Base-by-base conservation (phyloP, 2,113 vertebrate genomes). In the Lagopus muta region DNA sequence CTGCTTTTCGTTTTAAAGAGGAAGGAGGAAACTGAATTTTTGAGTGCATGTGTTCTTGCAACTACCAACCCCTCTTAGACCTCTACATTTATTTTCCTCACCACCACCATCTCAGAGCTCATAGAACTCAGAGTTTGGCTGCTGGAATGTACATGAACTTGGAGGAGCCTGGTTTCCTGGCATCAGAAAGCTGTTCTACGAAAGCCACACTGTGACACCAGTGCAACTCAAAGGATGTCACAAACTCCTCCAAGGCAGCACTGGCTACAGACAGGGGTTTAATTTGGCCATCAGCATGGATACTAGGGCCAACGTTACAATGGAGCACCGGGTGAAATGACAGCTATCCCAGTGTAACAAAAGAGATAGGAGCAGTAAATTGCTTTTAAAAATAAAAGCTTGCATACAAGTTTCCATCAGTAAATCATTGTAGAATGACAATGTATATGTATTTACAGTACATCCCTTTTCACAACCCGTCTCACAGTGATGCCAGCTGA, bases 131-230 rank as follows among this genome's bases (percentile, higher is more conserved):
- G 1, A 4, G 25, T 61, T 73, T 14, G 7, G 16, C 10, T 42
- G 13, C 3, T 8, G 88, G 1, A 0, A 52, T 2, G 14, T 11
- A 69, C 48, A 61, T 24, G 32, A 55, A 71, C 24, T 20, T 3
- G 2, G 15, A 58, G 5, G 20, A 73, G 25, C 15, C 2, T 0
- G 66, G 11, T 4, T 12, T 9, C 11, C 6, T 6, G 4, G 8
- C 3, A 60, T 24, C 61, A 54, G 34, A 54, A 15, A 85, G 2
- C 14, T 76, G 17, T 54, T 13, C 85, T 36, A 28, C 15, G n/a
- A 48, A 14, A 79, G 6, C 15, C 18, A 47, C 25, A 65, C 12
- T 22, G 62, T 0, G 8, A 57, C 24, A 64, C 57, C 52, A 21
- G 47, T 42, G 4, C 47, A 48, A 48, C 47, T 48, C 16, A 48